phyloP scores from a whole-genome alignment of 2,113 vertebrate genomes.

The Paradoxurus hermaphroditus region DNA sequence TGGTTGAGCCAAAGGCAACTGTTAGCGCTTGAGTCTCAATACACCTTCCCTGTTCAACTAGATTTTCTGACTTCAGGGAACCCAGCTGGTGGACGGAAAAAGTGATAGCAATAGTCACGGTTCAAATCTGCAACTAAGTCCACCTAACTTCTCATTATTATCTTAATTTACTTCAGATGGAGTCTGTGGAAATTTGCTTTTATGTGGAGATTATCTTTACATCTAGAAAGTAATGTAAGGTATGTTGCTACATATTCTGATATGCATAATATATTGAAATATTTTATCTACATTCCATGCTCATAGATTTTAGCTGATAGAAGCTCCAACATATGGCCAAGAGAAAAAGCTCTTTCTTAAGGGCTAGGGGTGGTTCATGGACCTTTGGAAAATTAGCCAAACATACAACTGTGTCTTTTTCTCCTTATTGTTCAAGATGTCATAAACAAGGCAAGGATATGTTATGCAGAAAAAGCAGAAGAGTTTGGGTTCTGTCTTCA shows the following conservation, averaged over 20 bases:
- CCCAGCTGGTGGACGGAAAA: neutral
- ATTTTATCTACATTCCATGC: neutral
- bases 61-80: slow-evolving; percentile 44
- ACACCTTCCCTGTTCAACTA: slow-evolving; percentile 9
- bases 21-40: neutral
- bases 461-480: neutral
- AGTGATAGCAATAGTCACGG: neutral
- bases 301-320: neutral
- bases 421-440: neutral
- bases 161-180: neutral
- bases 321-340: neutral
- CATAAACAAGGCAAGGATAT: neutral
- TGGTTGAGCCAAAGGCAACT: slow-evolving; percentile 33
- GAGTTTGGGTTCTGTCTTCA: neutral
- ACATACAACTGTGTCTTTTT: neutral
- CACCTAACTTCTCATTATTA: neutral
- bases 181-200: neutral
- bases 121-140: neutral
- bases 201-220: neutral
- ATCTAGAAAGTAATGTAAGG: neutral
- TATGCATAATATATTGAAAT: neutral
- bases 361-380: too few species aligned
- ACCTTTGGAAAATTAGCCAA: neutral
- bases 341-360: neutral
- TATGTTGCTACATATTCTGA: neutral